Evolutionary conservation across 2,797 vertebrate genomes (phyloP).

Genomic region (Sebastes cheni): DNA sequence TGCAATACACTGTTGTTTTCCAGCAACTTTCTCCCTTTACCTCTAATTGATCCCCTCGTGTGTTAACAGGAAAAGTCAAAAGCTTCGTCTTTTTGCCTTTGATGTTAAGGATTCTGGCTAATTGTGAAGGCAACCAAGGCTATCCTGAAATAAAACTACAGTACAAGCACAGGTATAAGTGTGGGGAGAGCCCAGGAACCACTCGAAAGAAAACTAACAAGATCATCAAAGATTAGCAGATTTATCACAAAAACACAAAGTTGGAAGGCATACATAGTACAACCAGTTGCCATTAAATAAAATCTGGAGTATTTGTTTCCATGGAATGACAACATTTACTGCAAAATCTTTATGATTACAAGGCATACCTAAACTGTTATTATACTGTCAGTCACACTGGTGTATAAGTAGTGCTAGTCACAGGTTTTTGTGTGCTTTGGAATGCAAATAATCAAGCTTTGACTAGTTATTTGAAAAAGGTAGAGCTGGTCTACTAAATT

Average conservation of each 20-base stretch:
- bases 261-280: background rate
- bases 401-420: background rate
- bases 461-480: conserved; percentile 7
- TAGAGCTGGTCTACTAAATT: background rate
- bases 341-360: background rate
- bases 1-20: conserved; percentile 7
- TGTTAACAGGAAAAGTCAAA: conserved; percentile 15
- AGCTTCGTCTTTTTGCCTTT: conserved; percentile 35
- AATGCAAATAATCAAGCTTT: conserved; percentile 15
- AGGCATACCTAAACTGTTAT: background rate
- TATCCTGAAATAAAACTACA: background rate
- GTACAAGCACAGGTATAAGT: background rate
- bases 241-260: background rate
- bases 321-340: background rate
- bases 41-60: conserved; percentile 55
- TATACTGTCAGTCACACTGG: background rate
- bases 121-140: conserved; percentile 17
- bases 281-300: background rate
- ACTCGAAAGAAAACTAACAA: background rate
- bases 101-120: conserved; percentile 37
- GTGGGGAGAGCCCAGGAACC: background rate
- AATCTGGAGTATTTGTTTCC: background rate
- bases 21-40: conserved; percentile 12
- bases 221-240: conserved; percentile 5
- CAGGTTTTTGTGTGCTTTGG: background rate